Conservation (phyloP, 2,797 vertebrate genomes). For the Megalops cyprinoides region DNA sequence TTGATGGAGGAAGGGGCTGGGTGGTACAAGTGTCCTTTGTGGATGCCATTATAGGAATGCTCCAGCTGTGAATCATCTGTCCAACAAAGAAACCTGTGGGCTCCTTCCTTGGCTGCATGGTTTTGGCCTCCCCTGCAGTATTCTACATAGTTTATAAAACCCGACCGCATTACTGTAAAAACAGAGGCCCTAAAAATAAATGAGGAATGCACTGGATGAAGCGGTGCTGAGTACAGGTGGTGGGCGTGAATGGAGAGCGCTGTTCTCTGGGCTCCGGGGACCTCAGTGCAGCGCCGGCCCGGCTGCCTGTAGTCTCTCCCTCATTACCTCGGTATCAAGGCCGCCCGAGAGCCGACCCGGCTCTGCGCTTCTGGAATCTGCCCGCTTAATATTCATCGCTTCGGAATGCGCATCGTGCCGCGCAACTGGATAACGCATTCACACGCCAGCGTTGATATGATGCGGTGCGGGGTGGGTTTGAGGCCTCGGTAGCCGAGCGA, state of each 20-base stretch:
- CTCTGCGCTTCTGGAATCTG: not conserved
- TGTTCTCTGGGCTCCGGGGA: not conserved
- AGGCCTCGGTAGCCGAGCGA: not conserved
- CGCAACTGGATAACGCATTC: not conserved
- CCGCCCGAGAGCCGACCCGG: not conserved
- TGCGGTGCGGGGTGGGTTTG: not conserved
- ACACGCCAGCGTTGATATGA: not conserved
- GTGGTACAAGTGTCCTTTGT: not conserved
- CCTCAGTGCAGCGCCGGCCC: not conserved
- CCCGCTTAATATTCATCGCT: not conserved
- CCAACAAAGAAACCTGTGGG: not conserved
- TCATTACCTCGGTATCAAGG: constrained; percentile 3
- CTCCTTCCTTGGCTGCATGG: not conserved
- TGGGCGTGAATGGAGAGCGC: too few relatives aligned
- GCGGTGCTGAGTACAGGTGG: too few relatives aligned
- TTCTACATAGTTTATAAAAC: not conserved
- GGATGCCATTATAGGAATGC: not conserved
- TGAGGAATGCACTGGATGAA: not conserved
- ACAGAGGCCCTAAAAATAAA: not conserved
- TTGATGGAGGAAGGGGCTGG: not conserved
- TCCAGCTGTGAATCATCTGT: constrained; percentile 7
- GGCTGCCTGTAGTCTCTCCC: not conserved
- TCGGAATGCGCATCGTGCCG: not conserved
- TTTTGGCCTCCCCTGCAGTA: not conserved
- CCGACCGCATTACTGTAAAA: not conserved